Evolutionary conservation across 53 echinoderm and acorn worm species (phyloP).

Genomic region (Echinometra lucunter): DNA sequence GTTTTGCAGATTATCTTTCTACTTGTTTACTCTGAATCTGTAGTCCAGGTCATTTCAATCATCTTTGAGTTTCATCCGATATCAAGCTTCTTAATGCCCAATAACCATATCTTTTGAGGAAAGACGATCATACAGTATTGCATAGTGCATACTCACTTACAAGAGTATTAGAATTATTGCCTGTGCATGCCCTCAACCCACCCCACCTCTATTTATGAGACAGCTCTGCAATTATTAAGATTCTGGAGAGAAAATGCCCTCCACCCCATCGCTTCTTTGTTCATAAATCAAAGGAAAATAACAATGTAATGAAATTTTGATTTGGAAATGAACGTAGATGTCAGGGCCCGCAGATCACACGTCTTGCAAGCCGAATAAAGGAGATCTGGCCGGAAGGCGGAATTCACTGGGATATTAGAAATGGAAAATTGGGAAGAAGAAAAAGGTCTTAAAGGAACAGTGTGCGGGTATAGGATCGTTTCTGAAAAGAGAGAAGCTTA

Average conservation of each 20-base stretch:
- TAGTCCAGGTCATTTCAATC: slow-evolving; percentile 1
- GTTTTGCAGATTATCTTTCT: background rate
- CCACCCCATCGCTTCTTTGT: slow-evolving; percentile 1
- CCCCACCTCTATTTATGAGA: background rate
- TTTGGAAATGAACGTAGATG: slow-evolving; percentile 50
- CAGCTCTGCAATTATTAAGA: background rate
- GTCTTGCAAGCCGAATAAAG: background rate
- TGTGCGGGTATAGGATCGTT: background rate
- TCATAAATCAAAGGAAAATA: slow-evolving; percentile 64
- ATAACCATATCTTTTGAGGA: background rate
- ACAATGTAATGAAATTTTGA: slow-evolving; percentile 66
- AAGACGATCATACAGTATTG: background rate
- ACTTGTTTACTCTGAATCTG: background rate
- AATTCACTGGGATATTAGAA: background rate
- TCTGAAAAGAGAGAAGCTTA: background rate
- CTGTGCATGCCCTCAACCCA: slow-evolving; percentile 24
- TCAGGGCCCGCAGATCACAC: background rate
- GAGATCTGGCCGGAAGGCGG: slow-evolving; percentile 35
- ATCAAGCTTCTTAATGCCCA: background rate
- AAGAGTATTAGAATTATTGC: background rate
- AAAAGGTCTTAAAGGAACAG: background rate
- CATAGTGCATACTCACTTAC: slow-evolving; percentile 34
- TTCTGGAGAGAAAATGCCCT: background rate
- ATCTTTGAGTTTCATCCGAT: background rate
- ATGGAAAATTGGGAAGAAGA: background rate